These are phyloP conservation scores for Wasmannia auropunctata DNA, from an alignment of 1,140 invertebrate species.

Conservation along the genomic window DNA sequence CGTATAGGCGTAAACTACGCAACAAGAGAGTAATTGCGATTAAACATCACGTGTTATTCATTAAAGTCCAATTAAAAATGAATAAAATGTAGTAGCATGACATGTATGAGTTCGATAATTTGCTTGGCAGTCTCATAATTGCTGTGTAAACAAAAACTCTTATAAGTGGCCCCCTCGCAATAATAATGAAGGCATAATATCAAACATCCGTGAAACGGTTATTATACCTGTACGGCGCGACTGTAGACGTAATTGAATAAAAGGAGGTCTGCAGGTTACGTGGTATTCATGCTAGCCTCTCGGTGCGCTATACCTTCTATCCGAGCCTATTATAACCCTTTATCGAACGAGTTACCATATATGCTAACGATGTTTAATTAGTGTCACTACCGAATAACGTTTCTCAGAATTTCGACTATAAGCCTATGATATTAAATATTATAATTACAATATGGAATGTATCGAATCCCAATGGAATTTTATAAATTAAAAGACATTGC, in stretches of 20 bases:
- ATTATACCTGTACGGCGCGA: slow-evolving; percentile 13
- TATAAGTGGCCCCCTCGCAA: not conserved
- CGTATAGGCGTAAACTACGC: not conserved
- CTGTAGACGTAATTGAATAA: slow-evolving; percentile 54
- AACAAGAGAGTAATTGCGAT: not conserved
- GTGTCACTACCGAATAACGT: slow-evolving; percentile 9
- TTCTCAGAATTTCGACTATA: slow-evolving; percentile 36
- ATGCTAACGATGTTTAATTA: slow-evolving; percentile 64
- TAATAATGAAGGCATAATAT: not conserved
- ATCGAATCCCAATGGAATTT: not conserved
- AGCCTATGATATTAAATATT: not conserved
- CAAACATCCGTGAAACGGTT: slow-evolving; percentile 49
- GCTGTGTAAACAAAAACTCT: slow-evolving; percentile 9
- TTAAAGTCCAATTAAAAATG: not conserved
- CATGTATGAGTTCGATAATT: not conserved
- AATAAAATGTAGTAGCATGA: not conserved
- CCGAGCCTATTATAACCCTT: slow-evolving; percentile 44
- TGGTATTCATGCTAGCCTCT: not conserved
- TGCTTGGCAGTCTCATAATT: not conserved
- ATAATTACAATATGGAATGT: not conserved
- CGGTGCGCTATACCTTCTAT: not conserved
- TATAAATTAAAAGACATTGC: not conserved
- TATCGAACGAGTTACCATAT: slow-evolving; percentile 54
- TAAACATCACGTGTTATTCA: not conserved
- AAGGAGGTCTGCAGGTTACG: slow-evolving; percentile 14